Conservation (phyloP, 2,113 vertebrate species). For the Holacanthus passer region DNA sequence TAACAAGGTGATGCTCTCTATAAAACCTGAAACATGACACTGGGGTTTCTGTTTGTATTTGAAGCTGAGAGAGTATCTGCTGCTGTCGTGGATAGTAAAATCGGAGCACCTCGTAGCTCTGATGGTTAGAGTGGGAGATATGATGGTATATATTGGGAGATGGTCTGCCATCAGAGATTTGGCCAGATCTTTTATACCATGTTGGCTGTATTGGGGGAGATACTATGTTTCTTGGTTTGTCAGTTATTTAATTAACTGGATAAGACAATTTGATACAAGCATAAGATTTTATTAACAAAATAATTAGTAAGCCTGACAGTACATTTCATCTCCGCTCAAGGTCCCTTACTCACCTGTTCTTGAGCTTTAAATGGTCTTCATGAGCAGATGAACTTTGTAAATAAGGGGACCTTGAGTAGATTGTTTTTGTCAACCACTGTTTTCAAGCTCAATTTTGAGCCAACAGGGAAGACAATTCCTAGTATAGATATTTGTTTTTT, state of each 20-base stretch:
- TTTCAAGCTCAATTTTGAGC: not conserved
- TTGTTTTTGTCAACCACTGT: not conserved
- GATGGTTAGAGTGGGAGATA: not conserved
- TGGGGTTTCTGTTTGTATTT: slow-evolving; percentile 2
- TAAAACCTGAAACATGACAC: slow-evolving; percentile 22
- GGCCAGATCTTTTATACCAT: not conserved
- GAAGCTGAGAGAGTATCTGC: not conserved
- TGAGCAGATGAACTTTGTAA: not conserved
- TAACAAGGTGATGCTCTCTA: not conserved
- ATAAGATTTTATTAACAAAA: too few relatives aligned
- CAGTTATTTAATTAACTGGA: not conserved
- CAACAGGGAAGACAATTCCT: not conserved
- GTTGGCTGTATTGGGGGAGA: too few relatives aligned
- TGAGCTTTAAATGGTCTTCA: not conserved
- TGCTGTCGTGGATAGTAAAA: slow-evolving; percentile 2
- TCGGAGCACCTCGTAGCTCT: not conserved
- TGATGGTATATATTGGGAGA: not conserved
- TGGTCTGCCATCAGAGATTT: not conserved
- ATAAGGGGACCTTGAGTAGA: not conserved
- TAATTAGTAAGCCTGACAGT: not conserved
- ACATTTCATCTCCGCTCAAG: not conserved
- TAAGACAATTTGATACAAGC: too few relatives aligned
- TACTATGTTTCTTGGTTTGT: not conserved
- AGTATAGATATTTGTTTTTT: not conserved
- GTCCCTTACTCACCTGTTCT: not conserved